Conservation (phyloP, 2,113 vertebrate genomes). For the Cinclus mexicanus region DNA sequence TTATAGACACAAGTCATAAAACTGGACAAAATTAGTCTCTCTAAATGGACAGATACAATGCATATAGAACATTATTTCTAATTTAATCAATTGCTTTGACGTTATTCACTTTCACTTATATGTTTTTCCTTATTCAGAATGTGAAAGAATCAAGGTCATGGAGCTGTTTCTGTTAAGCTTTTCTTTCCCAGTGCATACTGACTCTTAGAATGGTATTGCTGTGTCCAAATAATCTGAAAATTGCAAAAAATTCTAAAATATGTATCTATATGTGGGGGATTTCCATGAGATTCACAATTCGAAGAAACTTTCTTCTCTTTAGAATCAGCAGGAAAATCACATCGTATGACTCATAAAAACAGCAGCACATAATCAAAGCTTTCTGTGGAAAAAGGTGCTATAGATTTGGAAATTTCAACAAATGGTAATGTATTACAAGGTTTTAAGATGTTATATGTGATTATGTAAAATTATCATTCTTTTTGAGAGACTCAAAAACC, state of each 20-base stretch:
- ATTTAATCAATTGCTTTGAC: neutral
- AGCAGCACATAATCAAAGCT: conserved; percentile 80
- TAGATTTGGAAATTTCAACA: neutral
- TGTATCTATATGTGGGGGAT: conserved; percentile 79
- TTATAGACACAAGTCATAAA: neutral
- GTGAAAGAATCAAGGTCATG: neutral
- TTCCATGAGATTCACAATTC: conserved; percentile 79
- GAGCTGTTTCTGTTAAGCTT: neutral
- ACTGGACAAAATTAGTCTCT: neutral
- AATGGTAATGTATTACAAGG: neutral
- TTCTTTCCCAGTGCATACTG: neutral
- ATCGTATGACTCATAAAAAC: conserved; percentile 80
- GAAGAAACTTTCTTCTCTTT: conserved; percentile 82
- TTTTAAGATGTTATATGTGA: neutral
- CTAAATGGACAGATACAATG: neutral
- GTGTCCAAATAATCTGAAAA: neutral
- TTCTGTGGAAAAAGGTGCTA: conserved; percentile 60
- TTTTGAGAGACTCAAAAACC: neutral
- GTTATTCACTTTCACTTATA: neutral
- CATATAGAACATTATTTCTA: neutral
- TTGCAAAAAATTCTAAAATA: neutral
- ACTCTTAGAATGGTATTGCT: neutral
- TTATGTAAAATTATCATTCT: neutral
- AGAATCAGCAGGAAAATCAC: conserved; percentile 78
- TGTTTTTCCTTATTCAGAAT: neutral